Base-by-base conservation (phyloP, 2,888 invertebrate genomes). In the Hybos culiciformis region DNA sequence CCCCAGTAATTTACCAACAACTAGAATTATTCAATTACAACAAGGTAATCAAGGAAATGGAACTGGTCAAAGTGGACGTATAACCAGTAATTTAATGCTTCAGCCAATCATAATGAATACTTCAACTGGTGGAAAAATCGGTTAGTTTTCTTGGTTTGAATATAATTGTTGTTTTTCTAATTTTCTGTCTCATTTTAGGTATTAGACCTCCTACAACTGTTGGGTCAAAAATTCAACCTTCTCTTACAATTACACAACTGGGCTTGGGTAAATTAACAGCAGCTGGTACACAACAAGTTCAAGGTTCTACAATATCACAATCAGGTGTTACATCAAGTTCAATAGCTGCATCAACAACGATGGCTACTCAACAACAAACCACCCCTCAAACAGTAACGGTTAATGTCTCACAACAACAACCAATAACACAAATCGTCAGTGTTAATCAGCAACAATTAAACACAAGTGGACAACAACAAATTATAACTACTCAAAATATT, bases 81-180 rank as follows among this genome's bases (percentile, higher is more conserved):
- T 66, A 18, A 51, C 62, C 1, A 62, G 59, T 9, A 66, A 64
- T 52, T 56, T 66, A 5, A 64, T 67, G 63, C 42, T 66, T 14
- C 65, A 66, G 44, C 67, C 67, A 3, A 60, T 67, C 26, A 59
- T 65, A 15, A 61, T 67, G 45, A 65, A 63, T 50, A 54, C 63
- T 11, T 51, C 59, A 2, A 51, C 53, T 8, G 51, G 54, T 12
- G 53, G 54, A 1, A 65, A 66, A 50, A 59, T 65, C 45, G 63
- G 64, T 63, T 48, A 52, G 57, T 50, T 19, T n/a, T 9, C 20
- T 29, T 31, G 24, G 19, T 32, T 15, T 3, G 20, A 14, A 20
- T 37, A 29, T 31, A 18, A 37, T 23, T 5, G 26, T 20, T 17
- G 20, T n/a, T n/a, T n/a, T n/a, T n/a, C n/a, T n/a, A n/a, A n/a